These are phyloP conservation scores for Dendrocincla tyrannina DNA, from an alignment of 2,797 vertebrate species.

Conservation along the genomic window DNA sequence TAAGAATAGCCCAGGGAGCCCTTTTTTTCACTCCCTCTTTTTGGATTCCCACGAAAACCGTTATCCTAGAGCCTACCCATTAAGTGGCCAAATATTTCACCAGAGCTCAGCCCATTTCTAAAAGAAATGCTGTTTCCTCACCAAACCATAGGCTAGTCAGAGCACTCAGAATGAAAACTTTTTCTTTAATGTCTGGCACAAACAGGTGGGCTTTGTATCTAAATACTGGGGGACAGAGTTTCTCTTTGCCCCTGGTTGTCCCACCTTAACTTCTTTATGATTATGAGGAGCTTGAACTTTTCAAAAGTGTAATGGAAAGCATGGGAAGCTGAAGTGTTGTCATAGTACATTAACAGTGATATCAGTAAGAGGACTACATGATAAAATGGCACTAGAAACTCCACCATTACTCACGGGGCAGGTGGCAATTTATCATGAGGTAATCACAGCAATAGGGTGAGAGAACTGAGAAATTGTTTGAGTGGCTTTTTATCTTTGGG, in stretches of 20 bases:
- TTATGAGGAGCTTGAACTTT: not conserved
- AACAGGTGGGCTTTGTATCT: conserved; percentile 45
- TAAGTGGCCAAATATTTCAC: conserved; percentile 60
- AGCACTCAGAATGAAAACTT: not conserved
- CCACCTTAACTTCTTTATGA: not conserved
- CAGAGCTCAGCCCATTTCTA: conserved; percentile 68
- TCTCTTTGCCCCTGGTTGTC: not conserved
- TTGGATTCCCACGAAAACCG: conserved; percentile 74
- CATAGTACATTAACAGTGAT: not conserved
- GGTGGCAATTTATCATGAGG: conserved; percentile 17
- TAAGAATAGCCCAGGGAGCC: conserved; percentile 72
- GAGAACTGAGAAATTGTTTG: not conserved
- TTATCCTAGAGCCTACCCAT: conserved; percentile 54
- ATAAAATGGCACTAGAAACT: not conserved
- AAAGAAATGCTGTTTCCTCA: conserved; percentile 47
- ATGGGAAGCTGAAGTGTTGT: not conserved
- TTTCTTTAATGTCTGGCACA: not conserved
- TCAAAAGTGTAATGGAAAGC: not conserved
- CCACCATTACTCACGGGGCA: not conserved
- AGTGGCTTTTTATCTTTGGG: not conserved
- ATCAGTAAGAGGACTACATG: not conserved
- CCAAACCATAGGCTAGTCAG: not conserved
- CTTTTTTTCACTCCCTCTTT: conserved; percentile 37
- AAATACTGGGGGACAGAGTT: not conserved
- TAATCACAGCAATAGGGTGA: not conserved